These are phyloP conservation scores for Phrynocephalus forsythii DNA, from an alignment of 2,797 vertebrate species.

Conservation along the genomic window DNA sequence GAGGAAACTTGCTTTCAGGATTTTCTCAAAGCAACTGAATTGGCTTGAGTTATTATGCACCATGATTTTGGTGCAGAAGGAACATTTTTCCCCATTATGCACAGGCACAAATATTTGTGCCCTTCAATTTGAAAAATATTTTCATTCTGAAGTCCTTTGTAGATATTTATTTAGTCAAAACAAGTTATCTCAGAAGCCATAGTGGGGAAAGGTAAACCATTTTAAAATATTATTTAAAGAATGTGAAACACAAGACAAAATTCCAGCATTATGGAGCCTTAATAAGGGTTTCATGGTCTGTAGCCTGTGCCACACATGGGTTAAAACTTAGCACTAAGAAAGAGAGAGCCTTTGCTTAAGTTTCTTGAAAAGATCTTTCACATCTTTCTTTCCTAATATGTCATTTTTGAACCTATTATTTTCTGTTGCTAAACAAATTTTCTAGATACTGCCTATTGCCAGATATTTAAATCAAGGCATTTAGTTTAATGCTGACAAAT, in stretches of 20 bases:
- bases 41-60: neutral
- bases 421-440: conserved; percentile 27
- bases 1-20: neutral
- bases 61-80: neutral
- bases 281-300: neutral
- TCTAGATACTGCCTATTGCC: conserved; percentile 18
- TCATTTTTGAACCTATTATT: neutral
- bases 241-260: conserved; percentile 2
- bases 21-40: neutral
- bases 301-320: neutral
- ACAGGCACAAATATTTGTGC: too few species aligned
- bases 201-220: conserved; percentile 5
- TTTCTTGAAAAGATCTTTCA: neutral
- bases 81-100: too few species aligned
- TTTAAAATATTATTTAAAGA: neutral
- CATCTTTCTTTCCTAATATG: neutral
- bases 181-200: neutral
- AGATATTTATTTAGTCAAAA: neutral
- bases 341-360: neutral
- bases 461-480: neutral
- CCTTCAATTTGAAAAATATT: too few species aligned
- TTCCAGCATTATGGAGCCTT: neutral
- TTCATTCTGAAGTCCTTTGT: neutral
- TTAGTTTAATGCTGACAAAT: conserved; percentile 58
- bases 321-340: neutral